A percentile compares a stretch with the other conserved stretches of the same genome.
Conservation (phyloP, 1,140 invertebrate genomes). For the Medauroidea extradentata region DNA sequence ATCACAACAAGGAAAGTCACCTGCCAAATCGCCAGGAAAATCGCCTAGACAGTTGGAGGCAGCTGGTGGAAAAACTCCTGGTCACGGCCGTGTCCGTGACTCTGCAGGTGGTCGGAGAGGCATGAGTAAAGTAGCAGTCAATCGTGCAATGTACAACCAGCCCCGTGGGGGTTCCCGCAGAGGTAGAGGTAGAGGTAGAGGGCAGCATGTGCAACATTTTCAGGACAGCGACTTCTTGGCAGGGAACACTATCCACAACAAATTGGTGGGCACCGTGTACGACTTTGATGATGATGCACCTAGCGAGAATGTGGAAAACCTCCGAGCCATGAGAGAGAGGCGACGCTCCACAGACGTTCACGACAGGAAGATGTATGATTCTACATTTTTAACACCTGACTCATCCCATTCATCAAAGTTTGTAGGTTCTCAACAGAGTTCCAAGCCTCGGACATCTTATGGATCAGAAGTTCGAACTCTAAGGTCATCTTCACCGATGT, state of each 20-base stretch:
- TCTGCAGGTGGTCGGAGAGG: not conserved
- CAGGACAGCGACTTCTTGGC: conserved; percentile 40
- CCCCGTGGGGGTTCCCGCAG: conserved; percentile 40
- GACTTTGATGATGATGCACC: conserved; percentile 79
- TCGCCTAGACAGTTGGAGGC: conserved; percentile 56
- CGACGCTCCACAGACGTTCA: conserved; percentile 70
- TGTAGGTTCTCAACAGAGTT: conserved; percentile 44
- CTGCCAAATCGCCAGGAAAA: conserved; percentile 69
- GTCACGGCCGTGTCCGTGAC: conserved; percentile 5
- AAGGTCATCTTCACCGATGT: conserved; percentile 22
- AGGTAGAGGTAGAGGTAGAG: conserved; percentile 66
- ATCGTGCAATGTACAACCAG: conserved; percentile 6
- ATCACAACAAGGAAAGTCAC: conserved; percentile 55
- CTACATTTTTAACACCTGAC: conserved; percentile 47
- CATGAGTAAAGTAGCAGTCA: conserved; percentile 1
- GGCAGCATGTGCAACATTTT: conserved; percentile 42
- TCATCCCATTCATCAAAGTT: conserved; percentile 53
- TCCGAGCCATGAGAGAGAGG: conserved; percentile 74
- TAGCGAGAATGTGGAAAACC: conserved; percentile 64
- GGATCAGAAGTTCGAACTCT: conserved; percentile 23
- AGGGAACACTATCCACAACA: conserved; percentile 61
- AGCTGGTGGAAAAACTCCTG: conserved; percentile 12
- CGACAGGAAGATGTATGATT: conserved; percentile 54
- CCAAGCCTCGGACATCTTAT: conserved; percentile 18
- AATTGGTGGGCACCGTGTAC: conserved; percentile 80